Evolutionary conservation across 2,888 invertebrate species (phyloP), one percentile per base, ranked within the genome.

Genomic region (Epinotia bilunana): DNA sequence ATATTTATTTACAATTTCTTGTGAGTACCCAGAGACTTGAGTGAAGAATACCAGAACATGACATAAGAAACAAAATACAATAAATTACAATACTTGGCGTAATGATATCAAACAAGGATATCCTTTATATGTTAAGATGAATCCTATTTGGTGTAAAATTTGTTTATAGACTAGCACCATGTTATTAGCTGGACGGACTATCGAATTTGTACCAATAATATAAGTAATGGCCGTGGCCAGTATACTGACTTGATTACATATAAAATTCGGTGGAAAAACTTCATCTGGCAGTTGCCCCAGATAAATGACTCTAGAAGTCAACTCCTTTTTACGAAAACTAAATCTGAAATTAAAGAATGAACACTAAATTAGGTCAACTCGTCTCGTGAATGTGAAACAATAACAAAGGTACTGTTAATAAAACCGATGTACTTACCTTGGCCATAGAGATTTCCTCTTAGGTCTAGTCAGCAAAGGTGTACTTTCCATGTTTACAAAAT

Each of bases 201-300:
- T 33, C 33, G 7, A 33, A 33, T 33, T 33, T 33, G 33, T 33
- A 33, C 6, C 33, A 7, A 7, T 9, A 39, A 1, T 9, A 53
- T 7, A 53, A 53, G 53, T n/a, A 53, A 53, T 53, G 53, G n/a
- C n/a, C 13, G 18, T 39, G 39, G 39, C 9, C 39, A 39, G 9
- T 43, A 72, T 58, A 85, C 90, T 90, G 80, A 95, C 94, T 94
- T 98, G 98, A 95, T 99, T 99, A 84, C 99, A 96, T 80, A 99
- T 99, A 84, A 98, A 97, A 94, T 99, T 99, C 76, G 98, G 96
- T 75, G 99, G 98, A 93, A 97, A 99, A 84, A 97, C 98, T 84
- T 98, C 98, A 71, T 96, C 95, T 79, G 96, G 96, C 61, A 96
- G 91, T 82, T 96, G 96, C 49, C 98, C 98, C 83, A 98, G 94